Percentiles rank a stretch among this genome's conserved stretches.
Conservation (phyloP, 2,888 invertebrate species). For the Alitta virens region DNA sequence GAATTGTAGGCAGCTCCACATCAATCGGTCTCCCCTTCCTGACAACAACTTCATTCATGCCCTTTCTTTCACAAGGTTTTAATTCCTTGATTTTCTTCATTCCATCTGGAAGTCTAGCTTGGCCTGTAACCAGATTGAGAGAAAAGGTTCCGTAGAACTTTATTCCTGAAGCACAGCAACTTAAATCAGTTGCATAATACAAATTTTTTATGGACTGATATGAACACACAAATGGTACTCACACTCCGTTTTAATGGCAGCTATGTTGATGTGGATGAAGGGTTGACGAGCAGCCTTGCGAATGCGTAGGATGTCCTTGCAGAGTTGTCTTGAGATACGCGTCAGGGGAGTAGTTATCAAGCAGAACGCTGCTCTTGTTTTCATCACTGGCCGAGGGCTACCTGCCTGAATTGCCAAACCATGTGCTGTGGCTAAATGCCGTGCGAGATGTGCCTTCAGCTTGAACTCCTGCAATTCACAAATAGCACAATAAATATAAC, state of each 20-base stretch:
- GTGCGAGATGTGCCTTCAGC: constrained; percentile 86
- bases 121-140: constrained; percentile 6
- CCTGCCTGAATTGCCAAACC: constrained; percentile 71
- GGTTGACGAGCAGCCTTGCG: constrained; percentile 87
- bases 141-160: background rate
- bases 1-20: constrained; percentile 44
- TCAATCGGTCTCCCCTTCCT: constrained; percentile 49
- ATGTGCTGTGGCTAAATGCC: constrained; percentile 91
- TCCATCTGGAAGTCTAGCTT: constrained; percentile 27
- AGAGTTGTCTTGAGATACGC: constrained; percentile 81
- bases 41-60: constrained; percentile 35
- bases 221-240: constrained; percentile 36
- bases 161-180: too few relatives aligned
- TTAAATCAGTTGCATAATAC: too few relatives aligned
- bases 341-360: constrained; percentile 87
- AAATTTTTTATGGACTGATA: too few relatives aligned
- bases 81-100: constrained; percentile 31
- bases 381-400: constrained; percentile 90
- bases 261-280: constrained; percentile 63
- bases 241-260: constrained; percentile 85
- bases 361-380: constrained; percentile 94
- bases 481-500: too few relatives aligned
- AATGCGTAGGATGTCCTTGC: constrained; percentile 74
- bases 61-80: constrained; percentile 25
- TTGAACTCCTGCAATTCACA: constrained; percentile 73